Evolutionary conservation across 1,140 invertebrate genomes (phyloP), one percentile per base, ranked within the genome.

Genomic region (Tetragonula clypearis): DNA sequence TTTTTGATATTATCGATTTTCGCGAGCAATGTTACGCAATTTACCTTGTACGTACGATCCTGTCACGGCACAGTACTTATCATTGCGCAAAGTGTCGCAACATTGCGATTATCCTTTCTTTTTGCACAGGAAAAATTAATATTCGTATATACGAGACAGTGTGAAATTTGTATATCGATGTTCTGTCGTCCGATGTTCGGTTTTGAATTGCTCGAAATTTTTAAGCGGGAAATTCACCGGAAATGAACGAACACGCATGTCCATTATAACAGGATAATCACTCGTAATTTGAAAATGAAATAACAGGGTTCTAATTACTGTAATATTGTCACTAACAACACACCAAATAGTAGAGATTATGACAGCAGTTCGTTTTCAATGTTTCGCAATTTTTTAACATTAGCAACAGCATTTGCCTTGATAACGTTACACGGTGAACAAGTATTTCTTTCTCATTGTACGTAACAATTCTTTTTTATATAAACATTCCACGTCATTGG

Each of bases 211-310:
- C 11, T 23, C 19, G 41, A 69, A 58, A 41, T 6, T n/a, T 53
- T 55, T n/a, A 55, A 49, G 84, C 80, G 85, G 74, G 81, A 86
- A 84, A 15, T 49, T 49, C 6, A 1, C 58, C 66, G 68, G 81
- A 78, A 86, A 78, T 19, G 14, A n/a, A 9, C 2, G 11, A 68
- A 11, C 55, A 68, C 71, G 60, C 78, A 74, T 73, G 60, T 80
- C 23, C 58, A 35, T 14, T 23, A 19, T 30, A 71, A 30, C 14
- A 11, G 8, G 5, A 53, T 26, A 23, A 56, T 79, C 19, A 66
- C 35, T 26, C 11, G 14, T 9, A 56, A 56, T 69, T 41, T 21
- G 1, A 49, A 71, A 41, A 23, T 12, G 12, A 35, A 35, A 68
- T 68, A 19, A 68, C 15, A 4, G 30, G 17, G 21, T 19, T 68